Evolutionary conservation across 2,113 vertebrate species (phyloP).

Genomic region (Cynocephalus volans): DNA sequence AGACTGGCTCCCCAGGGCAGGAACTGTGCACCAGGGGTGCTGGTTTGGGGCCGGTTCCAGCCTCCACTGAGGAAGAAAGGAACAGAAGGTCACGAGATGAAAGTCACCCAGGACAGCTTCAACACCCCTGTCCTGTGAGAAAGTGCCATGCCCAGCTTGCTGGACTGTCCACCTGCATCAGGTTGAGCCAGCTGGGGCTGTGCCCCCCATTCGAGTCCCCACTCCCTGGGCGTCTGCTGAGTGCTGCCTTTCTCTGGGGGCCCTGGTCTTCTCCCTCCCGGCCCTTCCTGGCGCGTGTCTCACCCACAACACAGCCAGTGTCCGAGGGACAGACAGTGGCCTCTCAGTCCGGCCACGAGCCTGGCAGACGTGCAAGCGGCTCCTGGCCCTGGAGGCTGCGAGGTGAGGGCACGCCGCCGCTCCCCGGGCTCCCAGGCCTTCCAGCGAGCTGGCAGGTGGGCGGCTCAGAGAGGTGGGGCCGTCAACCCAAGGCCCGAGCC

Average conservation of each 20-base stretch:
- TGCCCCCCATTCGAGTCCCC: background rate
- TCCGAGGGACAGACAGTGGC: background rate
- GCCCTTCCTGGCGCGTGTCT: background rate
- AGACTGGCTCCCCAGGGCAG: background rate
- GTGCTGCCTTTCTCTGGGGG: background rate
- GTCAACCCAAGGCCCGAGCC: background rate
- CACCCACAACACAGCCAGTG: too few relatives aligned
- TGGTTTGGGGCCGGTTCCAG: background rate
- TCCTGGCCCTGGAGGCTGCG: background rate
- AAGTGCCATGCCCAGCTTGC: too few relatives aligned
- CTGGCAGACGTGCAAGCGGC: background rate
- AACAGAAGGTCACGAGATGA: background rate
- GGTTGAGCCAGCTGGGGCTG: background rate
- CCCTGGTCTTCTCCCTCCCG: fast-evolving
- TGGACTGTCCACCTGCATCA: background rate
- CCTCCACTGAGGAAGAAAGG: background rate
- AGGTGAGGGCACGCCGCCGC: background rate
- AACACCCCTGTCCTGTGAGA: too few relatives aligned
- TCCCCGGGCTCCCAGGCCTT: too few relatives aligned
- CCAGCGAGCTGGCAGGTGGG: background rate
- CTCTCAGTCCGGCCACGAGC: background rate
- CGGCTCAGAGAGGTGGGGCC: background rate
- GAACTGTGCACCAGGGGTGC: background rate
- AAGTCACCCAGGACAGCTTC: background rate
- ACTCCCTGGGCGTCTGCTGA: background rate